These are phyloP conservation scores for Thaleichthys pacificus DNA, from an alignment of 2,797 vertebrate species.

Conservation along the genomic window DNA sequence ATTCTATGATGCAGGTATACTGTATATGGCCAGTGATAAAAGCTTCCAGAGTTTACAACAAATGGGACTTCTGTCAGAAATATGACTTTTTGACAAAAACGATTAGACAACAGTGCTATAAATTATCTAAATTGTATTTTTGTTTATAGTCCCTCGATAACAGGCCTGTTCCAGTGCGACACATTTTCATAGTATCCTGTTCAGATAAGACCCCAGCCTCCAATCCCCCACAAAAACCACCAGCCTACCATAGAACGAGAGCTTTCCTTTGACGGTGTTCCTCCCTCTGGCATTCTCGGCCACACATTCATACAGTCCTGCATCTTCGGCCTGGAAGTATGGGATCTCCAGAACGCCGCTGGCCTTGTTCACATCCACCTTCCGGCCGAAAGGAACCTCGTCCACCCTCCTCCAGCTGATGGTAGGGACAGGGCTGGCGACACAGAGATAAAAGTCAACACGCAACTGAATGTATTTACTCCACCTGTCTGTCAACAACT, in stretches of 20 bases:
- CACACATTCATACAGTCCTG: conserved; percentile 87
- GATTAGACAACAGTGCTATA: conserved; percentile 10
- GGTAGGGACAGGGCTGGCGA: conserved; percentile 83
- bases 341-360: conserved; percentile 91
- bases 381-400: conserved; percentile 84
- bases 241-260: conserved; percentile 89
- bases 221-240: not conserved
- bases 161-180: not conserved
- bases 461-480: not conserved
- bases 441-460: not conserved
- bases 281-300: conserved; percentile 91
- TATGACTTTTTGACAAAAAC: conserved; percentile 9
- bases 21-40: conserved; percentile 59
- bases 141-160: no score
- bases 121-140: no score
- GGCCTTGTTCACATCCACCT: conserved; percentile 85
- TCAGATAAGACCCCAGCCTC: not conserved
- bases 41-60: conserved; percentile 58
- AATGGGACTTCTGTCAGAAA: conserved; percentile 52
- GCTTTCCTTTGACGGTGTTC: conserved; percentile 87
- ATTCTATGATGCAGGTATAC: conserved; percentile 59
- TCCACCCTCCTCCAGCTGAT: conserved; percentile 90
- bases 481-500: no score
- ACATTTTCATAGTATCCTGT: not conserved
- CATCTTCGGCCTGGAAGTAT: conserved; percentile 92